These are phyloP conservation scores for Semaprochilodus insignis DNA, from an alignment of 2,797 vertebrate genomes.

Conservation along the genomic window DNA sequence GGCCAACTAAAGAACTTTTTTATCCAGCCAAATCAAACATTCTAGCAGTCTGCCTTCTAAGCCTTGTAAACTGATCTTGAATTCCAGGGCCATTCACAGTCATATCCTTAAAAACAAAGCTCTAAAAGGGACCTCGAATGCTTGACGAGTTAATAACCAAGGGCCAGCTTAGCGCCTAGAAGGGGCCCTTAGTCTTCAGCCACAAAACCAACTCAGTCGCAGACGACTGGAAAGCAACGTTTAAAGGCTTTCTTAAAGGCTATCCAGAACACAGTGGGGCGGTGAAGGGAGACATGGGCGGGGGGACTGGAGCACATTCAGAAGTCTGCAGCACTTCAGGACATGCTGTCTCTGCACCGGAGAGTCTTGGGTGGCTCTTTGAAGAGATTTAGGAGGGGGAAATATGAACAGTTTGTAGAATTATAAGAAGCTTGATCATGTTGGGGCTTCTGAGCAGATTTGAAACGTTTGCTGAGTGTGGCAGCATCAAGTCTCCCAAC, in stretches of 20 bases:
- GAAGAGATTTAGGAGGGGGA: constrained; percentile 30
- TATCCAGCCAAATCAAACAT: not conserved
- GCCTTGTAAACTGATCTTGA: constrained; percentile 10
- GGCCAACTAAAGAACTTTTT: not conserved
- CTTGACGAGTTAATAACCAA: constrained; percentile 8
- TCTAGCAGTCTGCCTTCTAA: not conserved
- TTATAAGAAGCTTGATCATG: constrained; percentile 52
- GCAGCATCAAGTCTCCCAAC: constrained; percentile 6
- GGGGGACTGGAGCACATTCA: not conserved
- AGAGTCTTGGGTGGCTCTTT: constrained; percentile 25
- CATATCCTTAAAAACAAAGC: not conserved
- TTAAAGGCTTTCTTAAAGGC: constrained; percentile 22
- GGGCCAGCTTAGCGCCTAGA: not conserved
- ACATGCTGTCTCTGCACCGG: not conserved
- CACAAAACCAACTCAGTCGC: constrained; percentile 16
- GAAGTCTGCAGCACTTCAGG: constrained; percentile 12
- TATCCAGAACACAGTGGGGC: constrained; percentile 14
- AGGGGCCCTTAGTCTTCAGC: constrained; percentile 3
- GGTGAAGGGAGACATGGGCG: constrained; percentile 1
- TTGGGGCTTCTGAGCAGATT: constrained; percentile 8
- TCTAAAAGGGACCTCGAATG: not conserved
- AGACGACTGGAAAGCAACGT: constrained; percentile 1
- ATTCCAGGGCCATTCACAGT: not conserved
- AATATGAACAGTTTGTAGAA: constrained; percentile 35
- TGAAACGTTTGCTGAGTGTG: constrained; percentile 44